phyloP scores from a whole-genome alignment of 1,140 invertebrate species.

The Holcopasites calliopsidis region DNA sequence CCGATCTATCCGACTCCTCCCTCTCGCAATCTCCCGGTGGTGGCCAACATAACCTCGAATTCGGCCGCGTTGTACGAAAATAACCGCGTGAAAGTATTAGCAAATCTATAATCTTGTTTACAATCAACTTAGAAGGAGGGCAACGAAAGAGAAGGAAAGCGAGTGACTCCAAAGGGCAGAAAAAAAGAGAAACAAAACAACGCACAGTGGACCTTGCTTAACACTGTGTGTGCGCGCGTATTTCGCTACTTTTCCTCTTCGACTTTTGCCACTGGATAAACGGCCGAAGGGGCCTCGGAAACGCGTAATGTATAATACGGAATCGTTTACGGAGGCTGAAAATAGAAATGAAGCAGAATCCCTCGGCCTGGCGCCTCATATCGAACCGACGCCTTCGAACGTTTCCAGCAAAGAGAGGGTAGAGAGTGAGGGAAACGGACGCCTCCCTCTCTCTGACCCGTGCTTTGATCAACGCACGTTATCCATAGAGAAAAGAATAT shows the following conservation, averaged over 20 bases:
- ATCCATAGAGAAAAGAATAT: constrained; percentile 4
- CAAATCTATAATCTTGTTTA: not conserved
- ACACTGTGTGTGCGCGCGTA: constrained; percentile 12
- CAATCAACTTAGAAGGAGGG: not conserved
- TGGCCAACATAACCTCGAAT: constrained; percentile 52
- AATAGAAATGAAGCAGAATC: constrained; percentile 45
- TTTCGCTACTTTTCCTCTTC: not conserved
- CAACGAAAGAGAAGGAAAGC: not conserved
- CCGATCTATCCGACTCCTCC: not conserved
- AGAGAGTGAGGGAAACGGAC: constrained; percentile 41
- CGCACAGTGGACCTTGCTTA: not conserved
- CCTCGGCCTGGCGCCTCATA: constrained; percentile 46
- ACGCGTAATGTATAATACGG: not conserved
- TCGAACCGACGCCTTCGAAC: constrained; percentile 54
- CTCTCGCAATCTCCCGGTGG: constrained; percentile 13
- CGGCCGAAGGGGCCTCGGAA: not conserved
- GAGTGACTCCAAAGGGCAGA: too few species aligned
- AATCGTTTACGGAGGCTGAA: constrained; percentile 10
- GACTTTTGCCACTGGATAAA: not conserved
- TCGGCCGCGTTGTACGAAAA: not conserved
- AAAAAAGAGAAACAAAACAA: not conserved
- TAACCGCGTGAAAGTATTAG: not conserved
- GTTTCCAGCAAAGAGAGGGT: constrained; percentile 35
- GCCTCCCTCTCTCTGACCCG: constrained; percentile 12
- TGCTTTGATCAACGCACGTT: not conserved